Conservation (phyloP, 2,797 vertebrate genomes). For the Cirrhinus mrigala region DNA sequence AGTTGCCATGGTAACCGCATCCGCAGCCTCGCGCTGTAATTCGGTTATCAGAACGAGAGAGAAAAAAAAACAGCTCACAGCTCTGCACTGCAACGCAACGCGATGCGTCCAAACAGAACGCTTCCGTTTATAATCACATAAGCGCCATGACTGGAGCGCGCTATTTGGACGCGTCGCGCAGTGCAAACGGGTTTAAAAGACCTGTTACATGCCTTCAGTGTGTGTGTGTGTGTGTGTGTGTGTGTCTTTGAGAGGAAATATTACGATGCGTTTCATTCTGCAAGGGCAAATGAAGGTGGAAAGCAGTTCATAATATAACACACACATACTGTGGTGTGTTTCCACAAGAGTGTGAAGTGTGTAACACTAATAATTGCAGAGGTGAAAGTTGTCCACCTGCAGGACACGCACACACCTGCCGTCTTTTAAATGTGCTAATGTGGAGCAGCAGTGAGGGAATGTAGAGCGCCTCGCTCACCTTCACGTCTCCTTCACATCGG, state of each 20-base stretch:
- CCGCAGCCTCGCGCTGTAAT: slow-evolving; percentile 79
- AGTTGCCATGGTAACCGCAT: slow-evolving; percentile 93
- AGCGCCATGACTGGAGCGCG: too few relatives aligned
- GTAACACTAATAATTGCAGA: slow-evolving; percentile 73
- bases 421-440: neutral
- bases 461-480: slow-evolving; percentile 70
- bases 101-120: neutral
- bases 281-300: slow-evolving; percentile 20
- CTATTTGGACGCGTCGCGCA: neutral
- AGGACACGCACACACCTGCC: slow-evolving; percentile 26
- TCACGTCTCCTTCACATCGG: slow-evolving; percentile 81
- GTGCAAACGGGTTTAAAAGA: neutral
- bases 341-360: slow-evolving; percentile 55
- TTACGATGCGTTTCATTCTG: neutral
- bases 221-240: slow-evolving; percentile 1
- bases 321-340: neutral
- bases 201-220: neutral
- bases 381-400: slow-evolving; percentile 77
- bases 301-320: neutral
- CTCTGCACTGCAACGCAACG: neutral
- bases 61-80: neutral
- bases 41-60: slow-evolving; percentile 11
- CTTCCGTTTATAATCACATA: neutral
- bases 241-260: neutral
- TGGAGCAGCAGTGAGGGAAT: slow-evolving; percentile 22